Conservation (phyloP, 2,888 invertebrate species). For the Ichneumoninae sp. region DNA sequence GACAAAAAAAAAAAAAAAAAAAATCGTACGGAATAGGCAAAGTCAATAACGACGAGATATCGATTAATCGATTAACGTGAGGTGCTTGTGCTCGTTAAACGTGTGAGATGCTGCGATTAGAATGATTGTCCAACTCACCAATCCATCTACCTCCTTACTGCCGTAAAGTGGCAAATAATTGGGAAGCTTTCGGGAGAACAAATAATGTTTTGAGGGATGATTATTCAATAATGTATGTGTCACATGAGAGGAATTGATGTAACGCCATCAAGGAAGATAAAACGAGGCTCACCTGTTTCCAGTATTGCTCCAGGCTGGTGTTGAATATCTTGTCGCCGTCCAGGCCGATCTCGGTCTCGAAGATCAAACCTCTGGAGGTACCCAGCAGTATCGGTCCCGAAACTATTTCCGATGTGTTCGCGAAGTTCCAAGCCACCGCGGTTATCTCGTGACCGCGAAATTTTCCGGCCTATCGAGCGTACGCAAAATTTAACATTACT, state of each 20-base stretch:
- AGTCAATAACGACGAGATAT: slow-evolving; percentile 1
- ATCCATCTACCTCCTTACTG: slow-evolving; percentile 90
- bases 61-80: slow-evolving; percentile 40
- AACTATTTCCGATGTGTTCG: slow-evolving; percentile 88
- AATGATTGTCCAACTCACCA: slow-evolving; percentile 86
- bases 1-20: slow-evolving; percentile 71
- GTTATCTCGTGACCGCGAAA: slow-evolving; percentile 93
- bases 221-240: slow-evolving; percentile 41
- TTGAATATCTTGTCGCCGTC: slow-evolving; percentile 94
- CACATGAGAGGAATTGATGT: slow-evolving; percentile 46
- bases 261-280: neutral
- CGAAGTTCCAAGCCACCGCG: slow-evolving; percentile 95
- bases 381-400: slow-evolving; percentile 95
- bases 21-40: slow-evolving; percentile 22
- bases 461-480: slow-evolving; percentile 86
- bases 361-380: slow-evolving; percentile 94
- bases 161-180: slow-evolving; percentile 91
- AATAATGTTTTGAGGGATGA: slow-evolving; percentile 62
- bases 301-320: slow-evolving; percentile 90
- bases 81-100: slow-evolving; percentile 11
- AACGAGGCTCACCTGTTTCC: slow-evolving; percentile 90
- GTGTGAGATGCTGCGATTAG: slow-evolving; percentile 10
- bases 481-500: slow-evolving; percentile 11
- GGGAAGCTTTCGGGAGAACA: slow-evolving; percentile 87
- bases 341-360: slow-evolving; percentile 94